Conservation (phyloP, 2,797 vertebrate species). For the Gymnoscopelus microlampas region DNA sequence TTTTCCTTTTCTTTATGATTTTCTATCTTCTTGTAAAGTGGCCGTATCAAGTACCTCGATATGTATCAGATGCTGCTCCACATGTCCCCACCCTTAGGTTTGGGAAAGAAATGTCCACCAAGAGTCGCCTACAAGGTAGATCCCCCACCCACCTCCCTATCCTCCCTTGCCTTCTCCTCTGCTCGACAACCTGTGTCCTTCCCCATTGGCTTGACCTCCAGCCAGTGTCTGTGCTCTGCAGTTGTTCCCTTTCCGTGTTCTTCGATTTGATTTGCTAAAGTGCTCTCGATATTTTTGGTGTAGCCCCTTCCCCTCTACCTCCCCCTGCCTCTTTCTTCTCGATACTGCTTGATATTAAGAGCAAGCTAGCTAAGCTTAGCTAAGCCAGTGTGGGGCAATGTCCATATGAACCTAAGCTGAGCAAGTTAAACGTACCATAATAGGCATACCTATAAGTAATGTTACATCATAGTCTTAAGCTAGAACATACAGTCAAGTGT, state of each 20-base stretch:
- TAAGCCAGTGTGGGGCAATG: too few relatives aligned
- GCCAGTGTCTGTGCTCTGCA: conserved; percentile 77
- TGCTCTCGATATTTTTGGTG: conserved; percentile 63
- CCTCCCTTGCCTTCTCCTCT: conserved; percentile 51
- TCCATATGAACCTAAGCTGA: too few relatives aligned
- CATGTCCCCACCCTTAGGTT: conserved; percentile 99
- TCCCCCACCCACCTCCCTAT: conserved; percentile 41
- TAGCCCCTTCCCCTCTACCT: conserved; percentile 38
- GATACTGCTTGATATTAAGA: too few relatives aligned
- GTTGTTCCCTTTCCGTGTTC: conserved; percentile 66
- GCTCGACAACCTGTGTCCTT: conserved; percentile 63
- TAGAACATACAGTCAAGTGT: too few relatives aligned
- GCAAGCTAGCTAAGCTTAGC: too few relatives aligned
- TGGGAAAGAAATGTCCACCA: conserved; percentile 99
- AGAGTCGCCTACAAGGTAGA: conserved; percentile 99
- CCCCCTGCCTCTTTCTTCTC: too few relatives aligned
- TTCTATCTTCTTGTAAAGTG: conserved; percentile 81
- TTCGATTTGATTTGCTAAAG: conserved; percentile 67
- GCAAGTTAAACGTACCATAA: too few relatives aligned
- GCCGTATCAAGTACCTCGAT: conserved; percentile 99
- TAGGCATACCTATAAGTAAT: too few relatives aligned
- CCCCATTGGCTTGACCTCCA: conserved; percentile 71
- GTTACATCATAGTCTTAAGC: too few relatives aligned
- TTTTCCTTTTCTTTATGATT: conserved; percentile 66
- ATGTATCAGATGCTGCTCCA: conserved; percentile 99